Evolutionary conservation across 2,113 vertebrate species (phyloP).

Genomic region (Ciconia stormi): DNA sequence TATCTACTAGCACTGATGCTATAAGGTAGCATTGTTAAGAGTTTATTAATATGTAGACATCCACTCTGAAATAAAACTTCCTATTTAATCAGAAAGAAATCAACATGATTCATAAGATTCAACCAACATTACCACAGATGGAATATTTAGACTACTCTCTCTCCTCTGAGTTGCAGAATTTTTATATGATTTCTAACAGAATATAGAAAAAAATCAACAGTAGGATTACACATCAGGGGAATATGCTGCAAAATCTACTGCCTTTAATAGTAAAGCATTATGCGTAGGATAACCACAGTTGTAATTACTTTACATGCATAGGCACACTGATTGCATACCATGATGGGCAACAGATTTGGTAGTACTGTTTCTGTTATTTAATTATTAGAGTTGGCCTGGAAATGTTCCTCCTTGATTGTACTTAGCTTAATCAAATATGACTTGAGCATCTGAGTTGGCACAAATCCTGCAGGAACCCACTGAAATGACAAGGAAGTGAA

Average conservation of each 20-base stretch:
- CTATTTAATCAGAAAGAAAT: not conserved
- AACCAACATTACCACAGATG: not conserved
- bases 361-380: not conserved
- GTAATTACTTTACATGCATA: not conserved
- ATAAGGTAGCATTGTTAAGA: slow-evolving; percentile 27
- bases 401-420: slow-evolving; percentile 34
- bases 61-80: not conserved
- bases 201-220: not conserved
- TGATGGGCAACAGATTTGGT: slow-evolving; percentile 57
- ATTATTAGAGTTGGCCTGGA: slow-evolving; percentile 24
- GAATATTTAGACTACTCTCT: not conserved
- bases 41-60: slow-evolving; percentile 32
- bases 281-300: not conserved
- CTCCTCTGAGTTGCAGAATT: not conserved
- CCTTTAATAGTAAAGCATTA: not conserved
- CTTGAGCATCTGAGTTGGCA: slow-evolving; percentile 17
- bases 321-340: not conserved
- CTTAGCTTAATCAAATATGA: slow-evolving; percentile 52
- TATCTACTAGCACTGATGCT: slow-evolving; percentile 37
- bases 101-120: not conserved
- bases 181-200: not conserved
- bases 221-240: not conserved
- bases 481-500: slow-evolving; percentile 24
- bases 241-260: not conserved
- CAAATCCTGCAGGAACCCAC: slow-evolving; percentile 21